phyloP scores from a whole-genome alignment of 2,888 invertebrate genomes.

The Dasypolia templi region DNA sequence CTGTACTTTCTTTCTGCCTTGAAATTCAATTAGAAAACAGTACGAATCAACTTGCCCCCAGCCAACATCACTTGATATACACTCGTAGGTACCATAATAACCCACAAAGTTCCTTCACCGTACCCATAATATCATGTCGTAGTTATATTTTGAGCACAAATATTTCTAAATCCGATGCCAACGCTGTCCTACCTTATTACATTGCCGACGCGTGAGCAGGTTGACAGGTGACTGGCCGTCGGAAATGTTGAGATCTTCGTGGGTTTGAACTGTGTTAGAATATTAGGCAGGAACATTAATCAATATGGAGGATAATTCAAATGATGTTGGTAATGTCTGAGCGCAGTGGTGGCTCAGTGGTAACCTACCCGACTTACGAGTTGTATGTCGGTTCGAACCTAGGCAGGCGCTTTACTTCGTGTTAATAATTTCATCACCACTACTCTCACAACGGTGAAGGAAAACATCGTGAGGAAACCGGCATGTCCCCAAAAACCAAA shows the following conservation, averaged over 20 bases:
- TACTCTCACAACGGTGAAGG: too few species aligned
- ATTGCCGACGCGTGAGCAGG: constrained; percentile 59
- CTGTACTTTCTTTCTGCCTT: neutral
- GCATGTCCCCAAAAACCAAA: neutral
- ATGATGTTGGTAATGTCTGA: neutral
- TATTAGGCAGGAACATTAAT: constrained; percentile 23
- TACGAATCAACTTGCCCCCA: neutral
- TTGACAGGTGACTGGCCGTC: constrained; percentile 66
- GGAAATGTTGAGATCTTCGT: constrained; percentile 16
- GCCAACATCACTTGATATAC: constrained; percentile 6
- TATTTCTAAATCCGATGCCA: constrained; percentile 56
- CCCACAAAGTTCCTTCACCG: constrained; percentile 48
- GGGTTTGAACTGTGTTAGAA: constrained; percentile 32
- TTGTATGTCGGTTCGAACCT: too few species aligned
- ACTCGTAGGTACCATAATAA: constrained; percentile 44
- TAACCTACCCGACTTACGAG: too few species aligned
- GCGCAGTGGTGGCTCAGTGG: too few species aligned
- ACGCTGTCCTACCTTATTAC: constrained; percentile 66
- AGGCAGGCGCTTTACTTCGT: too few species aligned
- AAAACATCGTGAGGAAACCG: neutral
- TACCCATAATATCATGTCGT: constrained; percentile 35
- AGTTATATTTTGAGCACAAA: constrained; percentile 61
- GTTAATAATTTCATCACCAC: too few species aligned
- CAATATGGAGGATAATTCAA: neutral
- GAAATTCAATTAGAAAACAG: too few species aligned